phyloP scores from a whole-genome alignment of 2,888 invertebrate genomes.

The Ischnura elegans region DNA sequence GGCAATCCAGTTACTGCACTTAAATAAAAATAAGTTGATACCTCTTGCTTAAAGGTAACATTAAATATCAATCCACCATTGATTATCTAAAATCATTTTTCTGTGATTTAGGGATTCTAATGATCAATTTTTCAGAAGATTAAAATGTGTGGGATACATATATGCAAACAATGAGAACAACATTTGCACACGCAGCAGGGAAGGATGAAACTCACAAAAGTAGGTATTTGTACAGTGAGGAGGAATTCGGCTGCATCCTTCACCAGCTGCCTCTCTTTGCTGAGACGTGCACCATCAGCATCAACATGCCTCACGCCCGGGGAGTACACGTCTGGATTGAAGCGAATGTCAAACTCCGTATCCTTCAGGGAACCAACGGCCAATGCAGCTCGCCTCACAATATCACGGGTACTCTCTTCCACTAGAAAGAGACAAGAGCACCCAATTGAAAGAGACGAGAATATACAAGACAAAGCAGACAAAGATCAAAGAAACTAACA shows the following conservation, averaged over 20 bases:
- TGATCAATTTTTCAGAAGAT: too few relatives aligned
- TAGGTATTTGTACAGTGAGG: constrained; percentile 95
- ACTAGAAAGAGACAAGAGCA: constrained; percentile 78
- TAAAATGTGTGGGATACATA: too few relatives aligned
- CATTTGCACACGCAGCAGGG: too few relatives aligned
- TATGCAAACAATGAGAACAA: too few relatives aligned
- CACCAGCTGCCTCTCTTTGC: constrained; percentile 92
- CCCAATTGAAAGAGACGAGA: constrained; percentile 8
- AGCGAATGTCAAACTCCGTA: constrained; percentile 97
- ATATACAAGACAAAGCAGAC: background rate
- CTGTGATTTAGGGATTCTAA: too few relatives aligned
- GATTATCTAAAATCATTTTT: too few relatives aligned
- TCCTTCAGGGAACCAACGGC: constrained; percentile 97
- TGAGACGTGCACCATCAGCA: constrained; percentile 84
- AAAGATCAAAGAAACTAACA: too few relatives aligned
- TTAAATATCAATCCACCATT: too few relatives aligned
- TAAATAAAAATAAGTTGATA: too few relatives aligned
- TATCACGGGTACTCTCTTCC: constrained; percentile 92
- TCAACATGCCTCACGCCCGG: constrained; percentile 93
- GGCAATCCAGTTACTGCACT: too few relatives aligned
- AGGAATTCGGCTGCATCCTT: constrained; percentile 98
- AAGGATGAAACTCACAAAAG: constrained; percentile 85
- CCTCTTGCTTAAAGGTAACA: too few relatives aligned
- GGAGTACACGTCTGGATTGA: constrained; percentile 99
- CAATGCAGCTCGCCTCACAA: constrained; percentile 92